phyloP scores from a whole-genome alignment of 2,113 vertebrate species.

The Hydropotes inermis region DNA sequence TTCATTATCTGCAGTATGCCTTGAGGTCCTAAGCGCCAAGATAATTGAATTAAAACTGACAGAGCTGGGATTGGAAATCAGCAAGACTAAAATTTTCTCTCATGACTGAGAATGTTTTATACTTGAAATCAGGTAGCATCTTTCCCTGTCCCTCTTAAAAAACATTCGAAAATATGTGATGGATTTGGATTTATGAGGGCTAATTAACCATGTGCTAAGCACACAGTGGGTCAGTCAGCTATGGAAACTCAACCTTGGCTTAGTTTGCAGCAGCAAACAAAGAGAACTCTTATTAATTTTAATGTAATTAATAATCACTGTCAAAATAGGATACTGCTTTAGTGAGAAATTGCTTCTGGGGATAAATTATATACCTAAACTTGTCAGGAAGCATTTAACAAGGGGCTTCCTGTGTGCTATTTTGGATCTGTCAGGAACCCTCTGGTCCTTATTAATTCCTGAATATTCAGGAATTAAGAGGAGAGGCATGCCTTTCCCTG shows the following conservation, averaged over 20 bases:
- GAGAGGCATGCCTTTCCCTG: too few species aligned
- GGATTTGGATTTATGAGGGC: background rate
- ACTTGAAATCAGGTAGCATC: background rate
- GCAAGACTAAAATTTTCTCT: background rate
- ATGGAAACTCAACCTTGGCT: background rate
- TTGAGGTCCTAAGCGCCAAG: background rate
- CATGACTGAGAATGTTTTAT: background rate
- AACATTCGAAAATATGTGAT: background rate
- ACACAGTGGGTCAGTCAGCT: background rate
- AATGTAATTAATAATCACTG: background rate
- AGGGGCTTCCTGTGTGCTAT: too few species aligned
- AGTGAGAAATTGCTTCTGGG: background rate
- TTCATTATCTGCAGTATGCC: background rate
- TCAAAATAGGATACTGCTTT: background rate
- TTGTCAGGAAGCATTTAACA: too few species aligned
- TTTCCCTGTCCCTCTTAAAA: background rate
- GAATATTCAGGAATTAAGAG: too few species aligned
- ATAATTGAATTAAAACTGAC: background rate
- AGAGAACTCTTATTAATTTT: background rate
- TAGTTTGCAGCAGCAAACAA: background rate
- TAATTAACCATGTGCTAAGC: background rate
- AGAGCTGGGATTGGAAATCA: background rate
- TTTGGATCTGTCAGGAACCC: too few species aligned
- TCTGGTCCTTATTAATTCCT: too few species aligned
- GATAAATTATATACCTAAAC: background rate